A percentile compares a stretch with the other conserved stretches of the same genome.
Conservation (phyloP, 2,797 vertebrate species). For the Meda fulgida region DNA sequence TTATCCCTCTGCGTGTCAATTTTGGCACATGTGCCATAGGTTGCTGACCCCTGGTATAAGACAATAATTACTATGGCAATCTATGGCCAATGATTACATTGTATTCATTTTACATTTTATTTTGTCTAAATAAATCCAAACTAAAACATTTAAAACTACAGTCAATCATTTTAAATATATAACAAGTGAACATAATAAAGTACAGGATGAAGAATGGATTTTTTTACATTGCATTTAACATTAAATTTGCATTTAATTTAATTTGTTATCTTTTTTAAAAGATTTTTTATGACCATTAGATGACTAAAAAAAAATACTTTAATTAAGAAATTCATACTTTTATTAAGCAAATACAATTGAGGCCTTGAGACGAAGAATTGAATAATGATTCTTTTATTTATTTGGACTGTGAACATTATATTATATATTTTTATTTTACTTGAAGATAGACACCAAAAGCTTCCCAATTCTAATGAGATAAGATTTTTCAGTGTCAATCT, state of each 20-base stretch:
- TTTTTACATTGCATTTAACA: conserved; percentile 51
- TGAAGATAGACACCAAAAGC: too few species aligned
- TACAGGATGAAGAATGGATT: not conserved
- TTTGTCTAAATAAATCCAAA: not conserved
- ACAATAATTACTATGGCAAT: not conserved
- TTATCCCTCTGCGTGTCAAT: not conserved
- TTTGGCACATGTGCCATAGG: not conserved
- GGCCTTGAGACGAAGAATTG: too few species aligned
- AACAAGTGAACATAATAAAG: not conserved
- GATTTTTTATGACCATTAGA: not conserved
- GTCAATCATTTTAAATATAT: too few species aligned
- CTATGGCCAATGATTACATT: not conserved
- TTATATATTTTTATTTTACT: too few species aligned
- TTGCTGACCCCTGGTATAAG: not conserved
- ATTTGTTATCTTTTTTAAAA: not conserved
- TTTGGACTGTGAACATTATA: too few species aligned
- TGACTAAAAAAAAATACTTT: not conserved
- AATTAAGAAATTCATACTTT: not conserved
- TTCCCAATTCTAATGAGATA: too few species aligned
- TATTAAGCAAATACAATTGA: not conserved
- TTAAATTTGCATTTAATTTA: too few species aligned
- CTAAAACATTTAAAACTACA: too few species aligned
- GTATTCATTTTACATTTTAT: not conserved
- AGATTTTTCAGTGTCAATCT: too few species aligned
- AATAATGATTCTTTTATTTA: too few species aligned